Evolutionary conservation across 2,113 vertebrate species (phyloP), one percentile per base, ranked within the genome.

Genomic region (Thamnaconus septentrionalis): DNA sequence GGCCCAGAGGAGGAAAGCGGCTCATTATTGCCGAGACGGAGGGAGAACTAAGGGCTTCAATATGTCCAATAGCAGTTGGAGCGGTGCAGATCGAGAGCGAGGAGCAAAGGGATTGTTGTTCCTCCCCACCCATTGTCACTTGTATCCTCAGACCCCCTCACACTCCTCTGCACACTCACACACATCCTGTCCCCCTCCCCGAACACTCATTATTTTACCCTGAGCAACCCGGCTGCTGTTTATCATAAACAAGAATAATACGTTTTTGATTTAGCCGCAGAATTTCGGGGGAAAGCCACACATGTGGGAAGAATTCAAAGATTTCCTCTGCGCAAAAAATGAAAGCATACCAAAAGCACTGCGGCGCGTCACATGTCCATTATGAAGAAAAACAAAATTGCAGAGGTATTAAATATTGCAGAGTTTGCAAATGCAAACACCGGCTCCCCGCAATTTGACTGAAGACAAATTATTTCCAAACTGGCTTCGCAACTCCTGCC

Each of bases 61-160:
- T 82, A 90, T 88, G 84, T 89, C 78, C 64, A 18, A 47, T 61
- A 73, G 81, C 80, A 80, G 85, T 86, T 80, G 72, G 67, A 71
- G 62, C 76, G 65, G 81, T 76, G 74, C 71, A 71, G 53, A 62
- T 44, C 18, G 57, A 84, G 73, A 78, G 47, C 44, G 70, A 67
- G 53, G 59, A 73, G 72, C 79, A 86, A 74, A 79, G 64, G 82
- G 77, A 78, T 80, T 87, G 81, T 80, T 84, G 75, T 88, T 87
- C 69, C 60, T 85, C 87, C 77, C 48, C 77, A 73, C 82, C 81
- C 78, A 69, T 71, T 73, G 68, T 60, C 63, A 41, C 69, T 57
- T 53, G 58, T 66, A 78, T 82, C 72, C 66, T 59, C 52, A 64
- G 73, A 74, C 56, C 56, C 74, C 66, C 62, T 56, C 62, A 31